Percentiles rank a stretch among this genome's conserved stretches.
These are phyloP conservation scores for Cephalophus harveyi DNA, from an alignment of 2,113 vertebrate genomes.

Conservation along the genomic window DNA sequence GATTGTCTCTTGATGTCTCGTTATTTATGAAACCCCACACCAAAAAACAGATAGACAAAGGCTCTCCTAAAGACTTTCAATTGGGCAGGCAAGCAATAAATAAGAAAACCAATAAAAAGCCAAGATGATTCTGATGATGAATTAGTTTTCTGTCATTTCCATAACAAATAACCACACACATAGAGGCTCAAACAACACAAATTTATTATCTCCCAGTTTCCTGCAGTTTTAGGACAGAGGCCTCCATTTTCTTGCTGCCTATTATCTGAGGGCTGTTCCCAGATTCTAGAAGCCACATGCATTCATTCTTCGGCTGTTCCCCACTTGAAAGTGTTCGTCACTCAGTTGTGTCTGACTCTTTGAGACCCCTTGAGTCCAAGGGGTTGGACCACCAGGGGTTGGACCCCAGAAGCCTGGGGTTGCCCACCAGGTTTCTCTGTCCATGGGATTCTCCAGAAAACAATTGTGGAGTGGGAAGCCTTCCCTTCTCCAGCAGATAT, in stretches of 20 bases:
- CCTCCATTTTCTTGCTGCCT: neutral
- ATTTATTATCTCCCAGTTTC: neutral
- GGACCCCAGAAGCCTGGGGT: too few species aligned
- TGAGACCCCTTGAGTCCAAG: neutral
- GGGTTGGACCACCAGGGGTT: too few species aligned
- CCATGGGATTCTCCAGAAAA: neutral
- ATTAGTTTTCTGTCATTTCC: neutral
- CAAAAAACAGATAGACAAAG: neutral
- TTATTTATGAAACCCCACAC: neutral
- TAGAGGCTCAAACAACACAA: neutral
- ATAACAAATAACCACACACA: neutral
- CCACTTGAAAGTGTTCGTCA: neutral
- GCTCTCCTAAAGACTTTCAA: neutral
- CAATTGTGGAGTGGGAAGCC: neutral
- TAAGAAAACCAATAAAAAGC: neutral
- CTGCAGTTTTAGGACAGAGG: neutral
- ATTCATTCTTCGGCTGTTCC: neutral
- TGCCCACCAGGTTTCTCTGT: neutral
- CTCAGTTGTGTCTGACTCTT: neutral
- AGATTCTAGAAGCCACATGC: neutral
- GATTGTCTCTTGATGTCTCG: neutral
- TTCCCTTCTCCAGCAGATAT: neutral
- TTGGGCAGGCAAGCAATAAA: neutral
- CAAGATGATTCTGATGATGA: neutral
- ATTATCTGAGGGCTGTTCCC: neutral